phyloP scores from a whole-genome alignment of 2,888 invertebrate genomes.

The Camptogramma bilineatum region DNA sequence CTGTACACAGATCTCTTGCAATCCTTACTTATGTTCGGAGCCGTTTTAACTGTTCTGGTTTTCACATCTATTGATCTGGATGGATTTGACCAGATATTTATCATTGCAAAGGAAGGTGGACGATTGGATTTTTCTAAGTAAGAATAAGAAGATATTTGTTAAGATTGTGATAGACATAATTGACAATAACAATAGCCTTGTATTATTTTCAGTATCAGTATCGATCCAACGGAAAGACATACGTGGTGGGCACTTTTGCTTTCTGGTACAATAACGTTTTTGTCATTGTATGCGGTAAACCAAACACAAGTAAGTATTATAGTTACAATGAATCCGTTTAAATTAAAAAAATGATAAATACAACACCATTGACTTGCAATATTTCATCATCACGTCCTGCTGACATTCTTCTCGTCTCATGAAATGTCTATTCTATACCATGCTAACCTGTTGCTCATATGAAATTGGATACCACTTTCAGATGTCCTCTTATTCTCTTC shows the following conservation, averaged over 20 bases:
- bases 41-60: neutral
- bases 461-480: too few relatives aligned
- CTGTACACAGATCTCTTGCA: neutral
- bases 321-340: too few relatives aligned
- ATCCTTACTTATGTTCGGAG: neutral
- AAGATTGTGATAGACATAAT: neutral
- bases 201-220: neutral
- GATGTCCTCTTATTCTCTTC: too few relatives aligned
- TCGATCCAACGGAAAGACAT: neutral
- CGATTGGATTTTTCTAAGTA: neutral
- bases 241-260: neutral
- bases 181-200: neutral
- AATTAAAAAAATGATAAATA: too few relatives aligned
- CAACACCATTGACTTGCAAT: too few relatives aligned
- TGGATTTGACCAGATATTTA: neutral
- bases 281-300: neutral
- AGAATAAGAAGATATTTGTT: neutral
- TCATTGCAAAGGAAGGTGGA: neutral
- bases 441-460: too few relatives aligned
- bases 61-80: neutral
- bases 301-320: neutral
- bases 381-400: too few relatives aligned
- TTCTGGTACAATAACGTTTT: neutral
- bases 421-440: too few relatives aligned
- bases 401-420: too few relatives aligned